Evolutionary conservation across 2,797 vertebrate species (phyloP).

Genomic region (Denticeps clupeoides): DNA sequence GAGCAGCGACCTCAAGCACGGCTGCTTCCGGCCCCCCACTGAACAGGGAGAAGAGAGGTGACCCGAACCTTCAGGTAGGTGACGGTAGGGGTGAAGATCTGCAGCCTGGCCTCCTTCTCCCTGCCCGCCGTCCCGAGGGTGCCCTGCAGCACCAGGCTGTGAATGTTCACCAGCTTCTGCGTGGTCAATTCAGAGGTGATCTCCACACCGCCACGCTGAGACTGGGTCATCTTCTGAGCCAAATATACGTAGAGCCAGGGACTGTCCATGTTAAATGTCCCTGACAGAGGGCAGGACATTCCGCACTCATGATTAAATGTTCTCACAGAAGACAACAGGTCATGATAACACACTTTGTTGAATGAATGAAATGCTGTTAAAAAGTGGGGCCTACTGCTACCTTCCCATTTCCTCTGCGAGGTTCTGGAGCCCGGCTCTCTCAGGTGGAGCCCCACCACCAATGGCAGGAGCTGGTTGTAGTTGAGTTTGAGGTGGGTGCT

Average conservation of each 20-base stretch:
- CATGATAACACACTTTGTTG: not conserved
- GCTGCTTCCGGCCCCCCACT: not conserved
- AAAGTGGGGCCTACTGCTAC: conserved; percentile 34
- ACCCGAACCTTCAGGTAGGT: conserved; percentile 65
- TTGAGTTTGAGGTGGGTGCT: conserved; percentile 69
- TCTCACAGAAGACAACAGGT: not conserved
- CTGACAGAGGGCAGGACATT: too few species aligned
- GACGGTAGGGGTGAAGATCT: conserved; percentile 55
- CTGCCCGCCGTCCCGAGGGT: conserved; percentile 52
- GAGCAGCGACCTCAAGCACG: not conserved
- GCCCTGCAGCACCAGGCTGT: conserved; percentile 57
- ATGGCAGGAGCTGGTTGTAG: conserved; percentile 57
- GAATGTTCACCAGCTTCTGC: conserved; percentile 64
- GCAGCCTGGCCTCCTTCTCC: conserved; percentile 60
- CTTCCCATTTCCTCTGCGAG: conserved; percentile 68
- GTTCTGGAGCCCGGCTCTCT: conserved; percentile 48
- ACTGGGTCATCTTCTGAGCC: conserved; percentile 60
- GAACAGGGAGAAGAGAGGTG: not conserved
- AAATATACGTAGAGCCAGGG: conserved; percentile 68
- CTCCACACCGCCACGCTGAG: conserved; percentile 51
- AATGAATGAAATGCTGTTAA: not conserved
- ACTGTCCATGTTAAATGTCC: conserved; percentile 67
- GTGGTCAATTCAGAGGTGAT: conserved; percentile 57
- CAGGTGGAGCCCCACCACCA: conserved; percentile 67
- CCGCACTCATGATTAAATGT: too few species aligned